phyloP scores from a whole-genome alignment of 1,140 invertebrate genomes.

The Bombus pascuorum region DNA sequence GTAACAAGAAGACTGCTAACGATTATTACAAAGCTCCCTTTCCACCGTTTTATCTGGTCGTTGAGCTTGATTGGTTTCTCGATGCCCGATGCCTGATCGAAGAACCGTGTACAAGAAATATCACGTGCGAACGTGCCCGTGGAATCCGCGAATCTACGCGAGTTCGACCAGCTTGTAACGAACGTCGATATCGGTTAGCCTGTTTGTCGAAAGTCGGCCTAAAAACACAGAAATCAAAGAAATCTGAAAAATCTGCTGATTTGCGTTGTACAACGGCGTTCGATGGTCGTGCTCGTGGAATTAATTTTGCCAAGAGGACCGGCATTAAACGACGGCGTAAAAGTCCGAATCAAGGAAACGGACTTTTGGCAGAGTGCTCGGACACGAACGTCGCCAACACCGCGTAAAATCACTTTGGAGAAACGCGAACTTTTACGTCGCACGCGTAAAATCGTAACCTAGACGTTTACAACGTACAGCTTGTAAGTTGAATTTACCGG shows the following conservation, averaged over 20 bases:
- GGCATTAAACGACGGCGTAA: background rate
- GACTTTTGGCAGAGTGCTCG: background rate
- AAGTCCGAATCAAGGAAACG: constrained; percentile 19
- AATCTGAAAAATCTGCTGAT: background rate
- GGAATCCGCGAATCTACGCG: background rate
- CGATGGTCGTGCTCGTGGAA: constrained; percentile 5
- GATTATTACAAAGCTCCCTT: constrained; percentile 52
- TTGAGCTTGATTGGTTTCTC: constrained; percentile 30
- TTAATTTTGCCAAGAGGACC: constrained; percentile 20
- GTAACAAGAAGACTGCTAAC: constrained; percentile 64
- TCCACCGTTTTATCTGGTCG: constrained; percentile 26
- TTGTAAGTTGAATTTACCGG: no score
- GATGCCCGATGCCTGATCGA: background rate
- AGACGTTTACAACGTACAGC: no score
- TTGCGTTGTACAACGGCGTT: background rate
- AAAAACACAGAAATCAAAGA: no score
- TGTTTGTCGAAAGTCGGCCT: background rate
- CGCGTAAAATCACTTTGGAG: background rate
- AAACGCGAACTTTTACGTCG: background rate
- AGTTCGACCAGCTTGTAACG: background rate
- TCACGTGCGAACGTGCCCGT: background rate
- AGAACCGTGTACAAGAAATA: background rate
- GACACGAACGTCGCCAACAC: background rate
- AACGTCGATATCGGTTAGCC: background rate
- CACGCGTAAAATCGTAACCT: accelerated